Base-by-base conservation (phyloP, 2,113 vertebrate genomes). In the Mastomys coucha region DNA sequence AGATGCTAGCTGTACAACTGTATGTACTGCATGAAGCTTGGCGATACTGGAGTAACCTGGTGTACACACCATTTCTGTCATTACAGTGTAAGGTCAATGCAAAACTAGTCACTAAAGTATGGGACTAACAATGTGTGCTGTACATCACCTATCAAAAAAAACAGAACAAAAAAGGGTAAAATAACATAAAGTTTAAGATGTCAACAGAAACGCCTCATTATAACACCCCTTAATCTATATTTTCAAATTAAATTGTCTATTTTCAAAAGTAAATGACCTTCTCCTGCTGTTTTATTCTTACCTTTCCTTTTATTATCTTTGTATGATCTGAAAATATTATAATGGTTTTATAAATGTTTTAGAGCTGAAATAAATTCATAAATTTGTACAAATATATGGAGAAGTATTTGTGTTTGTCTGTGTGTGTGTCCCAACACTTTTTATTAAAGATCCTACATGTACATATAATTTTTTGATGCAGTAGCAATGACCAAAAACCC, bases 181-280 rank as follows among this genome's bases (percentile, higher is more conserved):
- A 65, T 75, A 82, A 39, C 19, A 84, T 51, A 91, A 77, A 22
- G 42, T 0, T 70, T 86, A 91, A 81, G 36, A 12, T 81, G 24
- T 8, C 45, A 86, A 63, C 31, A 84, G 24, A 51, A 89, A 86
- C 70, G 24, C 26, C 31, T 9, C 45, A 3, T 14, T 80, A 11
- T 91, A n/a, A 85, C 70, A 13, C 4, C 19, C 11, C 49, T 2
- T 1, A 75, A 58, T 75, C 63, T 78, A 42, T 5, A 60, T 72
- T 97, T 94, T 67, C 7, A 42, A 16, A 86, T 73, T 92, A 73
- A 84, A 17, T 84, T 94, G 7, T 77, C 39, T 93, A 11, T 77
- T 89, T 56, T 58, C 67, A 36, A 76, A 81, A 0, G 5, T 91
- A 85, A 94, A 3, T 65, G 31, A 72, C 7, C 4, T 73, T 76